Evolutionary conservation across 2,797 vertebrate species (phyloP), one percentile per base, ranked within the genome.

Genomic region (Chiloscyllium punctatum): DNA sequence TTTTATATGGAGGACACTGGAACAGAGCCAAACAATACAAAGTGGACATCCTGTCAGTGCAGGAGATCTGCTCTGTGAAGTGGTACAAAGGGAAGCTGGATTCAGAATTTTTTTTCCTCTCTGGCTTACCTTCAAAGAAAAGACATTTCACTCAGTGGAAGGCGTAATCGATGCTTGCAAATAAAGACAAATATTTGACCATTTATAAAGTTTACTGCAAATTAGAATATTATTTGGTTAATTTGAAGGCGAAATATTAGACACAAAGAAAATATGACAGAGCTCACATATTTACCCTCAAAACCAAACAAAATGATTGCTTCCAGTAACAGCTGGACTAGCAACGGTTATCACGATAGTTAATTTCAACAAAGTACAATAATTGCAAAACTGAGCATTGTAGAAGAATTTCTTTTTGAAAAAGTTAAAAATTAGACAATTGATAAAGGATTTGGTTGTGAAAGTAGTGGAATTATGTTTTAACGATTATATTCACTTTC

Each of bases 1-100:
- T 98, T 98, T 98, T 97, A 97, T 98, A 97, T 97, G 96, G 97
- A 97, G 97, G 97, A 97, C 96, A 84, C 96, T 98, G 97, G 97
- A 96, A 51, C 0, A n/a, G 0, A 13, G 97, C 98, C 98, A 98
- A 98, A 96, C 96, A 96, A 97, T 96, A 98, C 97, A 97, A 96
- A 96, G 96, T 97, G 97, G 96, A 97, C 97, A 97, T 97, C 96
- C 97, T 97, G 97, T 97, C 96, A 97, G 97, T 96, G 97, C 96
- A 97, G 97, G 97, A 96, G 96, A 96, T 95, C 68, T 42, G 96
- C 96, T 95, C 95, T 95, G 72, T 95, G 94, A 95, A 95, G 94
- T 74, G 94, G 94, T 72, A 95, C 94, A 95, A 95, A 77, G 69
- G 72, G 42, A 72, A 95, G 48, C 94, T 53, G 51, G 42, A 95